A percentile compares a stretch with the other conserved stretches of the same genome.
phyloP scores from a whole-genome alignment of 2,797 vertebrate species.

The Esox lucius region DNA sequence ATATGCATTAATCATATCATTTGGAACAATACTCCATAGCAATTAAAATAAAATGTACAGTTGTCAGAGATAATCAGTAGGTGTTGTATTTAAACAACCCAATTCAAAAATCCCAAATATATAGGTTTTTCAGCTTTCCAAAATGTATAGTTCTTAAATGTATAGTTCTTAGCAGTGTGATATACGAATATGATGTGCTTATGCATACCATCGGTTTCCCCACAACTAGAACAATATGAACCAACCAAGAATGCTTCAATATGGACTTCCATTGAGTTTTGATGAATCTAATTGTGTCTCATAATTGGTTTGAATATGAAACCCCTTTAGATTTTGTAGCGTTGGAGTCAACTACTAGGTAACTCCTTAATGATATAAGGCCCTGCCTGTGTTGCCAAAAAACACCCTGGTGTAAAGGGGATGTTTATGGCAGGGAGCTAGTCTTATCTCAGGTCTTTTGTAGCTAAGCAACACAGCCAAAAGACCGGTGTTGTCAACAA shows the following conservation, averaged over 20 bases:
- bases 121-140: background rate
- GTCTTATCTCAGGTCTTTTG: background rate
- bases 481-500: background rate
- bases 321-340: background rate
- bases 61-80: too few relatives aligned
- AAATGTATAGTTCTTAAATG: background rate
- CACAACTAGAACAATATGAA: background rate
- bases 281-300: background rate
- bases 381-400: background rate
- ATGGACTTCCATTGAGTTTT: background rate
- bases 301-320: background rate
- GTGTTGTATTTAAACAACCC: too few relatives aligned
- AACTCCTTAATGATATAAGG: background rate
- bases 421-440: background rate
- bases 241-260: background rate
- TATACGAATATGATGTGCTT: background rate
- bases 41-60: background rate
- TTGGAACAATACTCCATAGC: background rate
- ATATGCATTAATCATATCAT: background rate
- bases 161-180: background rate
- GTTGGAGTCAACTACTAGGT: background rate
- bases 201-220: background rate
- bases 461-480: constrained; percentile 9
- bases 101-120: too few relatives aligned
- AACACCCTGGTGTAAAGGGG: background rate